phyloP scores from a whole-genome alignment of 2,888 invertebrate genomes.

The Scaeva pyrastri region DNA sequence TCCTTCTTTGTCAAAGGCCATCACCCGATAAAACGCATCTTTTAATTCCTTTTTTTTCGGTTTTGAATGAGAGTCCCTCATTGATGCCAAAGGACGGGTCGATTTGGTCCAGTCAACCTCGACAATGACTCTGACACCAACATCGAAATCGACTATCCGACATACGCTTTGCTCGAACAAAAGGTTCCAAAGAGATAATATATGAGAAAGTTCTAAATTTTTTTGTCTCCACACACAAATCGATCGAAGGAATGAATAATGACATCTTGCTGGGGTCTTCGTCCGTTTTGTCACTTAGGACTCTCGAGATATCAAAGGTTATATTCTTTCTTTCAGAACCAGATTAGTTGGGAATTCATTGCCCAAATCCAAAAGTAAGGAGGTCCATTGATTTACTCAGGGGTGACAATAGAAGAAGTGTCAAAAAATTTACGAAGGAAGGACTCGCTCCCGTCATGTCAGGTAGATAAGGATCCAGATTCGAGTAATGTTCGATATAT shows the following conservation, averaged over 20 bases:
- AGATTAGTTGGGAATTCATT: constrained; percentile 68
- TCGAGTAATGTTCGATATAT: constrained; percentile 27
- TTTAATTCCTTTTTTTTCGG: constrained; percentile 58
- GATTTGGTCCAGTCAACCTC: constrained; percentile 27
- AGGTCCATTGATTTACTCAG: constrained; percentile 52
- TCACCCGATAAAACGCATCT: constrained; percentile 69
- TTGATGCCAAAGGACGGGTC: constrained; percentile 65
- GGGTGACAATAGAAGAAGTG: constrained; percentile 61
- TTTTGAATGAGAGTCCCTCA: constrained; percentile 50
- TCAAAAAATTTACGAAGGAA: constrained; percentile 60
- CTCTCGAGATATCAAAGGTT: constrained; percentile 31
- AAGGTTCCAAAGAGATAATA: constrained; percentile 66
- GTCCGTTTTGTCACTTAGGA: constrained; percentile 25
- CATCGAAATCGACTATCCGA: no score
- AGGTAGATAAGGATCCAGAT: constrained; percentile 53
- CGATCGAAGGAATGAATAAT: constrained; percentile 73
- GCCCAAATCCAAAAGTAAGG: constrained; percentile 47
- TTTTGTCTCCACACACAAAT: constrained; percentile 53
- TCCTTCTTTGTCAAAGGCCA: constrained; percentile 53
- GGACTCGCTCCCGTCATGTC: constrained; percentile 26
- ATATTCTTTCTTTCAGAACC: constrained; percentile 58
- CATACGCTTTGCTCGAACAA: constrained; percentile 59
- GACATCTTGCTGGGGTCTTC: constrained; percentile 43
- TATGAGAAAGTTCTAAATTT: constrained; percentile 57
- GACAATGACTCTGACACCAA: not conserved